Evolutionary conservation across 2,888 invertebrate species (phyloP).

Genomic region (Gandaritis pyraliata): DNA sequence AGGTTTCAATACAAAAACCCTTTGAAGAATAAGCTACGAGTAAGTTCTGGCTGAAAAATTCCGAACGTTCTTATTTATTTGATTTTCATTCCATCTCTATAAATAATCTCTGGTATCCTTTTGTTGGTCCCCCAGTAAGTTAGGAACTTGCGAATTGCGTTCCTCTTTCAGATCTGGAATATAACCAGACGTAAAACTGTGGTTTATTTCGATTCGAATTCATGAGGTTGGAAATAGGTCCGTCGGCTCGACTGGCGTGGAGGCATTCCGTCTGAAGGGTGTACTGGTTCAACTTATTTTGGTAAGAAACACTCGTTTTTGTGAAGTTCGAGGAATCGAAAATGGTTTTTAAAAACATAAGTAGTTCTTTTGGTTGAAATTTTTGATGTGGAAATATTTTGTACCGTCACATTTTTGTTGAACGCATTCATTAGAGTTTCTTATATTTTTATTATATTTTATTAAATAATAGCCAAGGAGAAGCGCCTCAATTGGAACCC

Average conservation of each 20-base stretch:
- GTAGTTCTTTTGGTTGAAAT: too few relatives aligned
- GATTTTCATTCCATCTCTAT: conserved; percentile 3
- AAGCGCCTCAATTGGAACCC: too few relatives aligned
- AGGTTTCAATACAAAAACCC: too few relatives aligned
- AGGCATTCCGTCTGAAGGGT: conserved; percentile 14
- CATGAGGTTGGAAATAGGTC: conserved; percentile 33
- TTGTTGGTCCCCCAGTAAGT: conserved; percentile 10
- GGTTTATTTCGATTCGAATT: conserved; percentile 36
- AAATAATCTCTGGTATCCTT: conserved; percentile 11
- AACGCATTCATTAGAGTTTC: too few relatives aligned
- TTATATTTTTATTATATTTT: too few relatives aligned
- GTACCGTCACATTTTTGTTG: too few relatives aligned
- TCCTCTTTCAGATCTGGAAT: conserved; percentile 32
- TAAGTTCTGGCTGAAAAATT: conserved; percentile 1
- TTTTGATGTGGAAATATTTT: too few relatives aligned
- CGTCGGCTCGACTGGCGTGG: conserved; percentile 7
- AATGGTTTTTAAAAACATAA: too few relatives aligned
- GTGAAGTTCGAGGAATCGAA: not conserved
- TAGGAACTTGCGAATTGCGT: conserved; percentile 27
- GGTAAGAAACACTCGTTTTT: conserved; percentile 10
- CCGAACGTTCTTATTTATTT: conserved; percentile 6
- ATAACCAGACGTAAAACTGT: conserved; percentile 38
- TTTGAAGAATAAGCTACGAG: too few relatives aligned
- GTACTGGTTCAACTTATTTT: conserved; percentile 27
- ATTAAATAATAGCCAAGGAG: too few relatives aligned